Evolutionary conservation across 2,888 invertebrate genomes (phyloP), one percentile per base, ranked within the genome.

Genomic region (Noctua janthe): DNA sequence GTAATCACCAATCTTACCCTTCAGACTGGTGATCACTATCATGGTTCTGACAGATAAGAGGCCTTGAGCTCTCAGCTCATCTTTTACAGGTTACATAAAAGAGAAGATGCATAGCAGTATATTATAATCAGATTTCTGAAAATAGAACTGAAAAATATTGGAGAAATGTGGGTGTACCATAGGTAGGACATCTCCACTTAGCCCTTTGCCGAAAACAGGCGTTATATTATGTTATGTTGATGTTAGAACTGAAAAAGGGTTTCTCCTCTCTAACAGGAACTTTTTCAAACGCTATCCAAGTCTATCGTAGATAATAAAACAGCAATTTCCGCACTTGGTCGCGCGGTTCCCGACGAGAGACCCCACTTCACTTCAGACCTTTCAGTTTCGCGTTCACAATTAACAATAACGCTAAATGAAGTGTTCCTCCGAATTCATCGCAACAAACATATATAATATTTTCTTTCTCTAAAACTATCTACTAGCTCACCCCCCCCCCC

Each of bases 401-500:
- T 90, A 90, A 90, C 89, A 85, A 85, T 74, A 77, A 90, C 67
- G 85, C 89, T 87, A 91, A 92, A 89, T 87, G 91, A 93, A 94
- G 93, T 92, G 93, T 92, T 92, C 91, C 86, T 88, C 88, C 87
- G 89, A 87, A 90, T 89, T 82, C 87, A 87, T 90, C 88, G 89
- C 82, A 91, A 91, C 91, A 92, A 87, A 93, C 93, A 94, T 94
- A 91, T 94, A 93, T 95, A 95, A 95, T 90, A 90, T 90, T 94
- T 94, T 94, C 95, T 94, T 94, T 93, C 94, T 95, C 95, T 95
- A 96, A 96, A 97, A 97, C 97, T 97, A 97, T 97, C 97, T 96
- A 93, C 94, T 92, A 93, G 92, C 95, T 92, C 93, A 92, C 91
- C 91, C 91, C 88, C 29, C 29, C 88, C 29, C 29, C 29, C 29